Conservation (phyloP, 2,888 invertebrate genomes). For the Actias luna region DNA sequence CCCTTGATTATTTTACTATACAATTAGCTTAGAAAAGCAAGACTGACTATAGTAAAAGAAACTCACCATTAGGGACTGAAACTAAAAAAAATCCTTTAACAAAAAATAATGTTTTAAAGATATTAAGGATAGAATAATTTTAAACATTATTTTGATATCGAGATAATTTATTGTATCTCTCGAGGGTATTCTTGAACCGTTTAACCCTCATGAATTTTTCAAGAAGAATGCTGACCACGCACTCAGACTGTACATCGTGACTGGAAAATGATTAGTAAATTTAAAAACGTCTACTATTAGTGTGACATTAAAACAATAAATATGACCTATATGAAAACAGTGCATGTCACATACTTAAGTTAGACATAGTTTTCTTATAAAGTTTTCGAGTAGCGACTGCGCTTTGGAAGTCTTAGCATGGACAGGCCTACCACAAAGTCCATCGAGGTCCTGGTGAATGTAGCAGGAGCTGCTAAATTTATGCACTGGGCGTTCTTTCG, state of each 20-base stretch:
- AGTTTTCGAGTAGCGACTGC: no score
- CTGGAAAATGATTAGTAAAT: constrained; percentile 42
- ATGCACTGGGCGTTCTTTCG: no score
- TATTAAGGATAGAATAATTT: not conserved
- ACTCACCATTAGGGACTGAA: no score
- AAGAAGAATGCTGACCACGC: constrained; percentile 45
- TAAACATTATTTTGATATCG: constrained; percentile 9
- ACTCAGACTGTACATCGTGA: constrained; percentile 46
- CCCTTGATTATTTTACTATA: no score
- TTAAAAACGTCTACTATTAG: constrained; percentile 39
- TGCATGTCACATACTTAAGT: constrained; percentile 13
- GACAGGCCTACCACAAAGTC: no score
- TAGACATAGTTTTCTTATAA: no score
- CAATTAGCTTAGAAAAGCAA: no score
- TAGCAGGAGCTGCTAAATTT: no score
- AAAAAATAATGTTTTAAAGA: not conserved
- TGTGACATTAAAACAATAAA: constrained; percentile 28
- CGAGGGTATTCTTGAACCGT: constrained; percentile 48
- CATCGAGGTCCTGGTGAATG: no score
- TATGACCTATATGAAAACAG: constrained; percentile 23
- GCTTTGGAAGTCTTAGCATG: no score
- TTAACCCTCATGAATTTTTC: constrained; percentile 61
- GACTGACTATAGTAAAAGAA: no score
- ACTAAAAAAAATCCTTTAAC: not conserved
- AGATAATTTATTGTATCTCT: constrained; percentile 43